Conservation (phyloP, 2,888 invertebrate genomes). For the Aelia acuminata region DNA sequence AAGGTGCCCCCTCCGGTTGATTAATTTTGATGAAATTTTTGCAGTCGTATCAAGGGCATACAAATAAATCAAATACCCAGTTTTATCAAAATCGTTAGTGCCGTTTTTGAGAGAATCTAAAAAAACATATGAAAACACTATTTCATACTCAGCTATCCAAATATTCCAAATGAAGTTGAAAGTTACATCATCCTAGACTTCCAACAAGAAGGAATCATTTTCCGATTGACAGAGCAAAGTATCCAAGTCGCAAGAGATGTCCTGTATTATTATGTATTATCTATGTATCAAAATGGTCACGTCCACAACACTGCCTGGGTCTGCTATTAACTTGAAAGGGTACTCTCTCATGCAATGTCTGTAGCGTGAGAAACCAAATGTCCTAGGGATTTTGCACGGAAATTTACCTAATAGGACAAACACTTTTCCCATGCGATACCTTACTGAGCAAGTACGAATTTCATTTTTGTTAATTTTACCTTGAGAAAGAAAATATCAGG, state of each 20-base stretch:
- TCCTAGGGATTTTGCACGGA: background rate
- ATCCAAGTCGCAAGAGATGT: background rate
- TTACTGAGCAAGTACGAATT: background rate
- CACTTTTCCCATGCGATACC: background rate
- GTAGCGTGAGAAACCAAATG: constrained; percentile 19
- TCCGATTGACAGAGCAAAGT: background rate
- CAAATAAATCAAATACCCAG: too few species aligned
- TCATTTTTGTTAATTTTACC: background rate
- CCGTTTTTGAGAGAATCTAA: too few species aligned
- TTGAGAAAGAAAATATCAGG: background rate
- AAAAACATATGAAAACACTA: too few species aligned
- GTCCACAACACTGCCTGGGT: background rate
- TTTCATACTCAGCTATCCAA: too few species aligned
- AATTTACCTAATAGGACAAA: constrained; percentile 24
- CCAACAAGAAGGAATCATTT: too few species aligned
- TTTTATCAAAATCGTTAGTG: too few species aligned
- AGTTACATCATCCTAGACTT: too few species aligned
- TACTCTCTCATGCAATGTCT: constrained; percentile 21
- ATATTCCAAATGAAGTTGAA: too few species aligned
- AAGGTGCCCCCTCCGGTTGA: too few species aligned
- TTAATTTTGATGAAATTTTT: too few species aligned
- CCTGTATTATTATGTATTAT: background rate
- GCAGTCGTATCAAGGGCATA: too few species aligned
- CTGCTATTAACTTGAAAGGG: background rate
- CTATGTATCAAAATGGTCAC: constrained; percentile 25